Percentiles rank a stretch among this genome's conserved stretches.
These are phyloP conservation scores for Chloroceryle aenea DNA, from an alignment of 2,113 vertebrate genomes.

Conservation along the genomic window DNA sequence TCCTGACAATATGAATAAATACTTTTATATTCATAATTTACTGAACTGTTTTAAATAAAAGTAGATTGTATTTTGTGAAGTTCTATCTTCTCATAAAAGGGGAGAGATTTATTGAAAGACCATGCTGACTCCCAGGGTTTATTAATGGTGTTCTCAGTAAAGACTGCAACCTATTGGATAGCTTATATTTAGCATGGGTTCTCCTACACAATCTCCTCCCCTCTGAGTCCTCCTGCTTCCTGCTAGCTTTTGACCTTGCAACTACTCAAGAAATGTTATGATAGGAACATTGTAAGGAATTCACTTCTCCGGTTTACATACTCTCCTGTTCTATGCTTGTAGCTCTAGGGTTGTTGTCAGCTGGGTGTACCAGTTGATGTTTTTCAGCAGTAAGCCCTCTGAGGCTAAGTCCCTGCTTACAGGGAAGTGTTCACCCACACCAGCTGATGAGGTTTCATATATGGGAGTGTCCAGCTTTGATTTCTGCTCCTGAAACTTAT, in stretches of 20 bases:
- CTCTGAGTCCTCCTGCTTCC: not conserved
- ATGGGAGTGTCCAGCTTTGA: not conserved
- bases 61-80: not conserved
- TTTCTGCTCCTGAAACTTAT: not conserved
- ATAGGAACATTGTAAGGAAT: not conserved
- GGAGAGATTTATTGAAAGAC: not conserved
- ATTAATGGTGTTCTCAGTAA: not conserved
- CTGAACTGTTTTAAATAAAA: not conserved
- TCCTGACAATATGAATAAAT: not conserved
- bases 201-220: not conserved
- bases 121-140: not conserved
- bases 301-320: not conserved
- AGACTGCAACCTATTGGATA: fast-evolving
- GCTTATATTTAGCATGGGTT: fast-evolving
- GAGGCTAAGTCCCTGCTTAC: not conserved
- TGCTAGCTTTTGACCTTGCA: not conserved
- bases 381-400: not conserved
- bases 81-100: not conserved
- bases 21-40: not conserved
- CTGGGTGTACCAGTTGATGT: not conserved
- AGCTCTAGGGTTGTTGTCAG: not conserved
- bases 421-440: not conserved
- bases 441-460: not conserved
- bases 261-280: not conserved
- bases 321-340: not conserved